Conservation (phyloP, 2,888 invertebrate species). For the Suillia variegata region DNA sequence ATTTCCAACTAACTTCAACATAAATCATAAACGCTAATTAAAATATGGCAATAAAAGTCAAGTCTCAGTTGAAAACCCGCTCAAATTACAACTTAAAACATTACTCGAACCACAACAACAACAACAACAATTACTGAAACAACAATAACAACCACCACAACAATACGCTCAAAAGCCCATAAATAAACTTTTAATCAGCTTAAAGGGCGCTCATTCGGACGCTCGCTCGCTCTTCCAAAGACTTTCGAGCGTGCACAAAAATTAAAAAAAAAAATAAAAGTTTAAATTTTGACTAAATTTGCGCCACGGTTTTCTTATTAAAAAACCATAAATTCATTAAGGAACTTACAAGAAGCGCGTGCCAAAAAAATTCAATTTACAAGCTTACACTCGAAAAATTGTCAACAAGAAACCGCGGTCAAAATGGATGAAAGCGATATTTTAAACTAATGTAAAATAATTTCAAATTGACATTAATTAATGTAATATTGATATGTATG, state of each 20-base stretch:
- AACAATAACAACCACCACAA: not conserved
- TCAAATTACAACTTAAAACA: constrained; percentile 3
- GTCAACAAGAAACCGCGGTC: not conserved
- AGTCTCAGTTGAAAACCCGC: too few species aligned
- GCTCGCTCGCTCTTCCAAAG: too few species aligned
- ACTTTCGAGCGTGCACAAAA: not conserved
- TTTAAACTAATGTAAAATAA: too few species aligned
- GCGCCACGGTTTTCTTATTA: constrained; percentile 21
- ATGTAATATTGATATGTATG: too few species aligned
- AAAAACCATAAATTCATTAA: constrained; percentile 26
- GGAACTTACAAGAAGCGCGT: not conserved
- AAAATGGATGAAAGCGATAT: too few species aligned
- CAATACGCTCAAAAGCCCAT: constrained; percentile 2
- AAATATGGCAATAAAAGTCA: not conserved
- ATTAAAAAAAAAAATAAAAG: not conserved
- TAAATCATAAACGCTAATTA: not conserved
- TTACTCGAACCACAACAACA: not conserved
- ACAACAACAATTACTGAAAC: not conserved
- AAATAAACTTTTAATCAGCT: constrained; percentile 16
- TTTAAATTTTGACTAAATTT: too few species aligned
- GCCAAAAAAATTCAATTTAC: constrained; percentile 4
- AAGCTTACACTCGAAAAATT: not conserved
- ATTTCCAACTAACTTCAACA: not conserved
- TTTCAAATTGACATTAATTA: too few species aligned
- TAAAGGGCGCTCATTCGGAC: too few species aligned